A percentile compares a stretch with the other conserved stretches of the same genome.
Evolutionary conservation across 1,140 invertebrate genomes (phyloP).

Genomic region (Drosophila busckii): DNA sequence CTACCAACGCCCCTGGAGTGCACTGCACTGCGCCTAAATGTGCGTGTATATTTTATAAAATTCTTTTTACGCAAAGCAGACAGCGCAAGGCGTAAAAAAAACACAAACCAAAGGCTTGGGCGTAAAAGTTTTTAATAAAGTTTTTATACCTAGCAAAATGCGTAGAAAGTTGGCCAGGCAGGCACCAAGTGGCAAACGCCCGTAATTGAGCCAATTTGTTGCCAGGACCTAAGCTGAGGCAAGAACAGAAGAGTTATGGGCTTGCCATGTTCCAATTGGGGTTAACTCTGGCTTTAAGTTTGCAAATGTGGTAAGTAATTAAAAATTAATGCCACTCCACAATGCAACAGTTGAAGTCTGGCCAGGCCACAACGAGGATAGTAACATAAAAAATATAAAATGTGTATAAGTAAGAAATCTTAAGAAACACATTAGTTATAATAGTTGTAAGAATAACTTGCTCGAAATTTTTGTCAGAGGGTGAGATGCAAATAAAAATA

Average conservation of each 20-base stretch:
- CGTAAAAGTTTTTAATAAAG: slow-evolving; percentile 74
- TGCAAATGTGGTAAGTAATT: too few species aligned
- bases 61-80: slow-evolving; percentile 23
- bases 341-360: too few species aligned
- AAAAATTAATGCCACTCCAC: too few species aligned
- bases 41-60: slow-evolving; percentile 66
- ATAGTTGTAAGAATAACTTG: too few species aligned
- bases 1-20: slow-evolving; percentile 71
- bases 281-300: neutral
- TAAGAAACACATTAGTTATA: too few species aligned
- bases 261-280: slow-evolving; percentile 8
- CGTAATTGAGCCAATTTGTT: slow-evolving; percentile 75
- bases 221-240: slow-evolving; percentile 68
- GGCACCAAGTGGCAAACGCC: slow-evolving; percentile 30
- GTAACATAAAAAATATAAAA: too few species aligned
- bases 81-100: slow-evolving; percentile 35
- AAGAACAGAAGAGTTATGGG: slow-evolving; percentile 40
- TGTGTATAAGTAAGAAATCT: too few species aligned
- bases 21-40: slow-evolving; percentile 57
- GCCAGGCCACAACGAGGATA: too few species aligned
- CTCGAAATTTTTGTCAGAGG: too few species aligned
- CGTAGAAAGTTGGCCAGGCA: slow-evolving; percentile 2
- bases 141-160: slow-evolving; percentile 57
- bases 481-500: too few species aligned
- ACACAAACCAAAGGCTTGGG: slow-evolving; percentile 59